Conservation (phyloP, 2,797 vertebrate genomes). For the Xenentodon cancila region DNA sequence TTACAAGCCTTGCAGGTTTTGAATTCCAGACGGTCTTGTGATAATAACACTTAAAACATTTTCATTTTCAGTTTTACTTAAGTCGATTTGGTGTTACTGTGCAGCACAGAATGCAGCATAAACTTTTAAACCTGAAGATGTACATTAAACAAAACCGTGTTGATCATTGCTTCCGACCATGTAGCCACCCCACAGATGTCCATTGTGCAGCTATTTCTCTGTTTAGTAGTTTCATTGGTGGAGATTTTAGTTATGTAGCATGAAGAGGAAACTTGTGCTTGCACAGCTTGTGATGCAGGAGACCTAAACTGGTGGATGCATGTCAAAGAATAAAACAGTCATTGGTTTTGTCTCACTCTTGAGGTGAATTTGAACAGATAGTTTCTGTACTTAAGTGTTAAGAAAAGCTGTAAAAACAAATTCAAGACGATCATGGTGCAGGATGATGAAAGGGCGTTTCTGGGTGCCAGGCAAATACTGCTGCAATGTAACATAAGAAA, state of each 20-base stretch:
- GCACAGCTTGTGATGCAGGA: not conserved
- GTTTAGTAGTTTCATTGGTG: slow-evolving; percentile 1
- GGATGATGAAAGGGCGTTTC: no score
- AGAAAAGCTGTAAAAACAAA: not conserved
- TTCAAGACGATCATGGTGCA: not conserved
- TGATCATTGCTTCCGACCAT: not conserved
- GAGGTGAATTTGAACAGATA: not conserved
- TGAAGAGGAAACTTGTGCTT: not conserved
- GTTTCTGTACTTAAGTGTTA: not conserved
- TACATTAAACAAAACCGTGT: no score
- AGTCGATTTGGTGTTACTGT: no score
- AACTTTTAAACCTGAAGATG: no score
- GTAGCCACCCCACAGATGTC: slow-evolving; percentile 1
- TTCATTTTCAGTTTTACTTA: no score
- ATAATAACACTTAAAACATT: no score
- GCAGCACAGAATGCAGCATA: no score
- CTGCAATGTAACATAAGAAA: no score
- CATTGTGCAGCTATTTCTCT: not conserved
- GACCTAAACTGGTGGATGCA: not conserved
- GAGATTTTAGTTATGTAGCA: not conserved
- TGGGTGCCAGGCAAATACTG: no score
- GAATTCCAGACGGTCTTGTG: no score
- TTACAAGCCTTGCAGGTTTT: no score
- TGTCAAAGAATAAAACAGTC: not conserved
- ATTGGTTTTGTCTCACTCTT: no score